phyloP scores from a whole-genome alignment of 1,140 invertebrate genomes.

The Orius insidiosus region DNA sequence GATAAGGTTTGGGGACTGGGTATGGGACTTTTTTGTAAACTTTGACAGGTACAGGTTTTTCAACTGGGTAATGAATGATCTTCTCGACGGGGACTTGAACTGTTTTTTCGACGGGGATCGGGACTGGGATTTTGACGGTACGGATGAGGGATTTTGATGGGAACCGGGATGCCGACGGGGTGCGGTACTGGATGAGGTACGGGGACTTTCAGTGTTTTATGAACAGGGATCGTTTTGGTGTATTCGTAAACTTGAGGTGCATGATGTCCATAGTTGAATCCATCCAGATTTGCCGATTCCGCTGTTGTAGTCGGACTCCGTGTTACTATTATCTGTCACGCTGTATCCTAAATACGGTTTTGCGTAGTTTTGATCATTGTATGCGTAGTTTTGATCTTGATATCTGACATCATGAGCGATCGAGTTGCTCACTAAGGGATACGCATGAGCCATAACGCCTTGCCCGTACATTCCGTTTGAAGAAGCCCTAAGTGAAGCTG shows the following conservation, averaged over 20 bases:
- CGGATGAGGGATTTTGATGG: conserved; percentile 5
- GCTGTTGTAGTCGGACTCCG: too few relatives aligned
- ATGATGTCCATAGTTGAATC: neutral
- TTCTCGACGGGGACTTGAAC: conserved; percentile 7
- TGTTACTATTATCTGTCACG: too few relatives aligned
- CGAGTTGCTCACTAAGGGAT: too few relatives aligned
- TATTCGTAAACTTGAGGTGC: conserved; percentile 7
- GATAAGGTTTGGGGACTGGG: conserved; percentile 6
- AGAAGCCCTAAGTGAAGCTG: too few relatives aligned
- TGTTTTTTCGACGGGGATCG: conserved; percentile 3
- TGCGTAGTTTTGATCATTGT: too few relatives aligned
- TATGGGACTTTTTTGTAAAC: conserved; percentile 6
- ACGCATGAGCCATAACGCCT: too few relatives aligned
- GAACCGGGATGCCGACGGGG: conserved; percentile 3
- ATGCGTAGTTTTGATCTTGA: too few relatives aligned
- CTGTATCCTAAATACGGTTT: too few relatives aligned
- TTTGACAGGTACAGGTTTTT: conserved; percentile 8
- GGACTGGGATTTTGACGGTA: conserved; percentile 6
- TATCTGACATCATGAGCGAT: too few relatives aligned
- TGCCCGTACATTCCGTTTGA: too few relatives aligned
- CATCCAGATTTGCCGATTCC: neutral
- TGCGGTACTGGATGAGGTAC: conserved; percentile 8
- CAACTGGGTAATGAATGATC: conserved; percentile 6
- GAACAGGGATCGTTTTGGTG: conserved; percentile 3
- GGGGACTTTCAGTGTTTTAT: conserved; percentile 6